Percentiles rank a stretch among this genome's conserved stretches.
phyloP scores from a whole-genome alignment of 2,888 invertebrate species.

The Zygothrica quintamaculata region DNA sequence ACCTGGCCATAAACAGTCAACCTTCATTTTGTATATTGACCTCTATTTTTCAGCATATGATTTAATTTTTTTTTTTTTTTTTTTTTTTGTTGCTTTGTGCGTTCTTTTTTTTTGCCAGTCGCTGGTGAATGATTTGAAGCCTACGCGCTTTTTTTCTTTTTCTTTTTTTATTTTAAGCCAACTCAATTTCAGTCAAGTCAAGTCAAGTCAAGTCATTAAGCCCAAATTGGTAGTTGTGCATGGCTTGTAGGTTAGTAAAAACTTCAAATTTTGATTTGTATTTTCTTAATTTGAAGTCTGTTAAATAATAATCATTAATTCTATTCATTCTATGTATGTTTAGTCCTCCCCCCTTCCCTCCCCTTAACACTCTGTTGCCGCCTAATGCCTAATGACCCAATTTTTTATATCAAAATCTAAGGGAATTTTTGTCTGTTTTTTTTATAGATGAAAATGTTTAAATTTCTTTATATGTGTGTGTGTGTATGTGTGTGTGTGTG shows the following conservation, averaged over 20 bases:
- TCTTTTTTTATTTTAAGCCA: too few species aligned
- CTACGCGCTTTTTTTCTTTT: too few species aligned
- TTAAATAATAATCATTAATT: too few species aligned
- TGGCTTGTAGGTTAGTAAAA: neutral
- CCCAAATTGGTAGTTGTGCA: slow-evolving; percentile 5
- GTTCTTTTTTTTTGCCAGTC: slow-evolving; percentile 10
- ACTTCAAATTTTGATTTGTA: too few species aligned
- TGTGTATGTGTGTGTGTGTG: slow-evolving; percentile 34
- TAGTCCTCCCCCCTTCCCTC: too few species aligned
- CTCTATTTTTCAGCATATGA: slow-evolving; percentile 59
- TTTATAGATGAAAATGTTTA: too few species aligned
- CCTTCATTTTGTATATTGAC: slow-evolving; percentile 83
- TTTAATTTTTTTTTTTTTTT: slow-evolving; percentile 11
- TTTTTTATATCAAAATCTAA: too few species aligned
- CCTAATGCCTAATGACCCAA: slow-evolving; percentile 75
- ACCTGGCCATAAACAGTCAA: slow-evolving; percentile 50
- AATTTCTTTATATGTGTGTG: too few species aligned
- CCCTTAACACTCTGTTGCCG: slow-evolving; percentile 26
- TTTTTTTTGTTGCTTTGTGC: slow-evolving; percentile 17
- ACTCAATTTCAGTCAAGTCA: too few species aligned
- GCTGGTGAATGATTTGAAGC: slow-evolving; percentile 44
- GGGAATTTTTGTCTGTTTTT: too few species aligned
- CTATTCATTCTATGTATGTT: too few species aligned
- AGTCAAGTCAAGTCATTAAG: neutral
- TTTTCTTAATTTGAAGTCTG: too few species aligned